A percentile compares a stretch with the other conserved stretches of the same genome.
phyloP scores from a whole-genome alignment of 2,797 vertebrate genomes.

The Hoplostethus atlanticus region DNA sequence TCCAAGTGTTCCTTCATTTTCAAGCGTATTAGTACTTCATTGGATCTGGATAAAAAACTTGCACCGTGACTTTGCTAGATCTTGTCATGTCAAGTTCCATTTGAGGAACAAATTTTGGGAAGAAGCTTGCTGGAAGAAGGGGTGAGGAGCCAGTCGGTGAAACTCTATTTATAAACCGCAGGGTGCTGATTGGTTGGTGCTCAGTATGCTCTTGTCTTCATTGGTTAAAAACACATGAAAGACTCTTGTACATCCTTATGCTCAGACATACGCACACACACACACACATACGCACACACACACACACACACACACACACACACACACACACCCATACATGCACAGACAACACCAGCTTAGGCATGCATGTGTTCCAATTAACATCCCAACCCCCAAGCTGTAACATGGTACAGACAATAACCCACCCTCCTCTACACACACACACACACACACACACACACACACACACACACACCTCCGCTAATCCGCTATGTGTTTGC shows the following conservation, averaged over 20 bases:
- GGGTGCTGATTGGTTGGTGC: conserved; percentile 71
- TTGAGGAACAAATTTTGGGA: conserved; percentile 42
- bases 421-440: conserved; percentile 41
- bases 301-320: not conserved
- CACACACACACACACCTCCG: conserved; percentile 49
- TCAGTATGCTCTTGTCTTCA: conserved; percentile 48
- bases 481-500: conserved; percentile 71
- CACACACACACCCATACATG: conserved; percentile 11
- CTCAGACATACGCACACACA: not conserved
- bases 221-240: conserved; percentile 79
- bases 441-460: conserved; percentile 8
- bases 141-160: conserved; percentile 58
- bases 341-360: conserved; percentile 49
- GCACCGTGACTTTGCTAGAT: conserved; percentile 20
- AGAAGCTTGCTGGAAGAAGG: conserved; percentile 43
- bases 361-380: conserved; percentile 74
- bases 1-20: not conserved
- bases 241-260: conserved; percentile 32
- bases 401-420: conserved; percentile 62
- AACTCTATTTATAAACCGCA: conserved; percentile 79
- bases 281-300: not conserved
- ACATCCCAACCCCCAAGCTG: conserved; percentile 62
- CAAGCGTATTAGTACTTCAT: not conserved
- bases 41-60: conserved; percentile 22
- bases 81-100: conserved; percentile 4